A percentile compares a stretch with the other conserved stretches of the same genome.
phyloP scores from a whole-genome alignment of 2,888 invertebrate species.

The Agonopterix arenella region DNA sequence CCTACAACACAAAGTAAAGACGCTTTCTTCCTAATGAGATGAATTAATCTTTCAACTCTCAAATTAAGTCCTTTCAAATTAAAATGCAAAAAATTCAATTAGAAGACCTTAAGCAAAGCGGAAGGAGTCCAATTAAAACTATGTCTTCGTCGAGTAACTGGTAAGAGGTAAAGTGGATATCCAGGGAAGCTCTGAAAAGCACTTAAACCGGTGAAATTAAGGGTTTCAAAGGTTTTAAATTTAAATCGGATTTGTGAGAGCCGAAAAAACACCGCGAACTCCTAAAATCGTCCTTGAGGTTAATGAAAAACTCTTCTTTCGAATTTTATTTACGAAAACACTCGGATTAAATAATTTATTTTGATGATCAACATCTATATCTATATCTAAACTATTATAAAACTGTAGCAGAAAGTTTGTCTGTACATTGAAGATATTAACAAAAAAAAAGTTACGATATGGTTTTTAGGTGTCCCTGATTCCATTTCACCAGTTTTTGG shows the following conservation, averaged over 20 bases:
- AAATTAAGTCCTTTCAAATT: conserved; percentile 38
- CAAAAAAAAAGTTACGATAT: too few relatives aligned
- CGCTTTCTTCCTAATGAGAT: conserved; percentile 21
- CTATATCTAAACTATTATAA: too few relatives aligned
- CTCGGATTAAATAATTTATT: too few relatives aligned
- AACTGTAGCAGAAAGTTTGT: too few relatives aligned
- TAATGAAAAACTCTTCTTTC: conserved; percentile 20
- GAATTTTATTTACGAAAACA: conserved; percentile 13
- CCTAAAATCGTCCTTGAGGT: conserved; percentile 16
- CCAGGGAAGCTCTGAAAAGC: conserved; percentile 41
- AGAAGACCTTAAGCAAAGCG: conserved; percentile 47
- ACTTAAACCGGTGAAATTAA: conserved; percentile 50
- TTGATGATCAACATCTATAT: too few relatives aligned
- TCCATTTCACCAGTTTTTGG: too few relatives aligned
- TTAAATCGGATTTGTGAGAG: conserved; percentile 25
- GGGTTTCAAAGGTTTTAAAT: conserved; percentile 34
- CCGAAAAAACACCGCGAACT: conserved; percentile 15
- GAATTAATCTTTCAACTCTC: conserved; percentile 27
- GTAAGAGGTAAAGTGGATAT: conserved; percentile 46
- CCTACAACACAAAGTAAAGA: neutral
- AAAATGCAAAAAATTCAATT: conserved; percentile 52
- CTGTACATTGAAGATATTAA: too few relatives aligned
- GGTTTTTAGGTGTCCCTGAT: too few relatives aligned
- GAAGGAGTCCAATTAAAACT: conserved; percentile 63
- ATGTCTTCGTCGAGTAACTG: conserved; percentile 46